Base-by-base conservation (phyloP, 2,113 vertebrate species). In the Eublepharis macularius region DNA sequence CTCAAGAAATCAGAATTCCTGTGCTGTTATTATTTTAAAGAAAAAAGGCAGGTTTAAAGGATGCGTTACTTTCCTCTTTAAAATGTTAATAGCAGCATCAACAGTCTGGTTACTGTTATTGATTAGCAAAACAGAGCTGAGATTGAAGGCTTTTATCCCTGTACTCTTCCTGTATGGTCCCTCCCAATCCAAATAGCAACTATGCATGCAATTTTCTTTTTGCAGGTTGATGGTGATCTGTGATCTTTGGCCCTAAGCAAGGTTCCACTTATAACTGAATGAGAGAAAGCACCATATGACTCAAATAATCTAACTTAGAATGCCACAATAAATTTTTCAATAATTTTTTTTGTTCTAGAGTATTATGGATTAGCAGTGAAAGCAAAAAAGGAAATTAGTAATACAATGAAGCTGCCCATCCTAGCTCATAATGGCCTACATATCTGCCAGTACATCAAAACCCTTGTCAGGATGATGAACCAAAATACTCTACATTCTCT, bases 331-430 rank as follows among this genome's bases (percentile, higher is more conserved):
- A 94, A 92, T 41, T 95, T 96, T 95, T 95, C 95, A 96, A 94
- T 96, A 96, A 95, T 94, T 88, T 90, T 91, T 94, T 94, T 96
- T 94, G 89, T 95, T 91, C 87, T 90, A 92, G 93, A 93, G 82
- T 93, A 95, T 95, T 95, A 92, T 96, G 92, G 94, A 96, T 94
- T 92, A 93, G 95, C 94, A 94, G 93, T 95, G 96, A 95, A 95
- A 93, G 95, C 87, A 92, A 88, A 92, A 95, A 94, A 96, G 96
- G 95, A 96, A 96, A 97, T 96, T 96, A 91, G 94, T 96, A 96
- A 95, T 93, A 94, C 88, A 84, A 89, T 90, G 91, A 93, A 85
- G 92, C 93, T 89, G 90, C 92, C 92, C 94, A 95, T 95, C 90
- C 94, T 95, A 92, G 90, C 95, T 96, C 94, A 94, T 94, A 96